phyloP scores from a whole-genome alignment of 1,140 invertebrate species.

The Calosoma granatense region DNA sequence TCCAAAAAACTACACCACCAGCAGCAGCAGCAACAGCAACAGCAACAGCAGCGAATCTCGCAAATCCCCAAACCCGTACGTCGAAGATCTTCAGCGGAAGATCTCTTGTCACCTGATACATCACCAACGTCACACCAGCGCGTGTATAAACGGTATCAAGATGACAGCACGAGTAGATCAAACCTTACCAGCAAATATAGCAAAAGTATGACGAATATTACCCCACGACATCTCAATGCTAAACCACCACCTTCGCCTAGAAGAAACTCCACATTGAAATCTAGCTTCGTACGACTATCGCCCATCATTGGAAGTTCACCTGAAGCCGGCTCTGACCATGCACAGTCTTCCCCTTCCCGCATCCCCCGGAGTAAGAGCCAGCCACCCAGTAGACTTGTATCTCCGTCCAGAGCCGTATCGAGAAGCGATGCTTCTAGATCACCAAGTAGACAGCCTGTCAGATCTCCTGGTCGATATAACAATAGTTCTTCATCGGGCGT shows the following conservation, averaged over 20 bases:
- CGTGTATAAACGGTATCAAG: background rate
- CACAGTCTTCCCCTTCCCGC: slow-evolving; percentile 31
- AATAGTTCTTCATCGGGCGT: too few relatives aligned
- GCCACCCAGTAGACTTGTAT: slow-evolving; percentile 24
- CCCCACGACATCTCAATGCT: slow-evolving; percentile 17
- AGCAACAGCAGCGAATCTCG: slow-evolving; percentile 18
- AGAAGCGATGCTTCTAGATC: background rate
- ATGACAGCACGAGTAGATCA: slow-evolving; percentile 14
- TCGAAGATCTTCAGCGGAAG: slow-evolving; percentile 16
- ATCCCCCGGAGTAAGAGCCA: slow-evolving; percentile 26
- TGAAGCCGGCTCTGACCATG: slow-evolving; percentile 27
- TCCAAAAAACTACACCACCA: slow-evolving; percentile 11
- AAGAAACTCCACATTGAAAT: slow-evolving; percentile 8
- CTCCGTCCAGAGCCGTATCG: too few relatives aligned
- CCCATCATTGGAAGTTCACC: slow-evolving; percentile 32
- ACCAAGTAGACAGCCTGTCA: background rate
- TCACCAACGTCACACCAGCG: slow-evolving; percentile 10
- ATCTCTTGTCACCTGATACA: background rate
- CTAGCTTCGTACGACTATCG: slow-evolving; percentile 27
- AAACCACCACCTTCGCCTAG: slow-evolving; percentile 23
- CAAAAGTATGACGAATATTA: slow-evolving; percentile 29
- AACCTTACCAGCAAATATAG: slow-evolving; percentile 14
- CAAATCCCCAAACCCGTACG: slow-evolving; percentile 18
- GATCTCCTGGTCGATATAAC: too few relatives aligned
- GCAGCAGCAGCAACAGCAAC: slow-evolving; percentile 22